Percentiles rank a stretch among this genome's conserved stretches.
Conservation (phyloP, 2,888 invertebrate species). For the Temnothorax rugatulus region DNA sequence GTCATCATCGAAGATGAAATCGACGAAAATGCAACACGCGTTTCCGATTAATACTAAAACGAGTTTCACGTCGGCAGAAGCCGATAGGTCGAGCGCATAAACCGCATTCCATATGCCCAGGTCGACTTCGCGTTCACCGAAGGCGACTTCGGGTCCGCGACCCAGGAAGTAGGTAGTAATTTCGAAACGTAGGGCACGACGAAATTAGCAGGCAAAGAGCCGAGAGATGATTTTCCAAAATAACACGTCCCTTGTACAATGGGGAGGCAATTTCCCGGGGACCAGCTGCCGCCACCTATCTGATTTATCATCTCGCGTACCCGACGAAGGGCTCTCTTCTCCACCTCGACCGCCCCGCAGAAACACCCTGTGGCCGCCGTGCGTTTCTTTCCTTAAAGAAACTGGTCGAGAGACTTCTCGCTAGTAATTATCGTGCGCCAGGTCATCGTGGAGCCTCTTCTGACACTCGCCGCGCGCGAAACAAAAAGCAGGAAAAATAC, state of each 20-base stretch:
- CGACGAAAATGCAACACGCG: slow-evolving; percentile 33
- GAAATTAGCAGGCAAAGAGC: slow-evolving; percentile 84
- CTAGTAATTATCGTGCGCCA: slow-evolving; percentile 59
- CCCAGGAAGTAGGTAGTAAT: slow-evolving; percentile 83
- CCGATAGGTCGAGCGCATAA: slow-evolving; percentile 67
- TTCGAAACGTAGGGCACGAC: slow-evolving; percentile 76
- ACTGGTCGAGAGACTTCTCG: slow-evolving; percentile 48
- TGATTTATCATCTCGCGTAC: slow-evolving; percentile 83
- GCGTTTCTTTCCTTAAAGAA: slow-evolving; percentile 40
- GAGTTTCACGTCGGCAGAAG: slow-evolving; percentile 54
- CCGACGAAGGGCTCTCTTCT: slow-evolving; percentile 57
- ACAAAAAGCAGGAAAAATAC: slow-evolving; percentile 53
- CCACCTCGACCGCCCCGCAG: slow-evolving; percentile 35
- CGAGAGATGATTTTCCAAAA: slow-evolving; percentile 85
- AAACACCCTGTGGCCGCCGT: slow-evolving; percentile 38
- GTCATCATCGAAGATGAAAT: slow-evolving; percentile 8
- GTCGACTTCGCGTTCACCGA: slow-evolving; percentile 60
- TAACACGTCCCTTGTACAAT: slow-evolving; percentile 79
- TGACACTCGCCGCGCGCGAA: slow-evolving; percentile 48
- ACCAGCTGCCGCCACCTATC: slow-evolving; percentile 84
- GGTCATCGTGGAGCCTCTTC: slow-evolving; percentile 50
- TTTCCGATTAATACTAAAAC: slow-evolving; percentile 61
- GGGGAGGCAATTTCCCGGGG: slow-evolving; percentile 82
- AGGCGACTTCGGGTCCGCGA: slow-evolving; percentile 71
- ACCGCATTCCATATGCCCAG: slow-evolving; percentile 79